Percentiles rank a stretch among this genome's conserved stretches.
Evolutionary conservation across 2,888 invertebrate species (phyloP).

Genomic region (Piscicola geometra): DNA sequence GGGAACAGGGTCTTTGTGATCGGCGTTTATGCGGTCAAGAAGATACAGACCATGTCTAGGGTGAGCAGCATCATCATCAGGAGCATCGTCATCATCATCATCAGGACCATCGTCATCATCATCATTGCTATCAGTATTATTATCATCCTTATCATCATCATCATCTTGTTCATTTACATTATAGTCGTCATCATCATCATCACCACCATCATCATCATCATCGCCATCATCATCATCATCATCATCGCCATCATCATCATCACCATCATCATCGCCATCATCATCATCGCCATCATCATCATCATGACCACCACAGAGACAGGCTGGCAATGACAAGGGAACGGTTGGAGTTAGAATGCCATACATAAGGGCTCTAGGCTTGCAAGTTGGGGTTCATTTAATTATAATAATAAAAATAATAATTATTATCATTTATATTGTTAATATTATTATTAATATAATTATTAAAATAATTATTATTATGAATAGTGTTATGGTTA

Average conservation of each 20-base stretch:
- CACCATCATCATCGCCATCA: slow-evolving; percentile 9
- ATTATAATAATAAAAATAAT: neutral
- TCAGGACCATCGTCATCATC: too few relatives aligned
- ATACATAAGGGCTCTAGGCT: slow-evolving; percentile 88
- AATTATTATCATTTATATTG: too few relatives aligned
- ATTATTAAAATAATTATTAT: too few relatives aligned
- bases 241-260: slow-evolving; percentile 25
- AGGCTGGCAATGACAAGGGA: slow-evolving; percentile 51
- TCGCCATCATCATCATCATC: slow-evolving; percentile 32
- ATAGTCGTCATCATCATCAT: neutral
- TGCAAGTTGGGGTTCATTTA: slow-evolving; percentile 59
- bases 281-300: slow-evolving; percentile 18
- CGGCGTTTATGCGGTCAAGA: slow-evolving; percentile 94
- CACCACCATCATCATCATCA: slow-evolving; percentile 28
- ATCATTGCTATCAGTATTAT: too few relatives aligned
- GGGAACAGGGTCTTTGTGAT: slow-evolving; percentile 88
- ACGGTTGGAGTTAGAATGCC: slow-evolving; percentile 84
- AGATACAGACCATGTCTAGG: slow-evolving; percentile 56
- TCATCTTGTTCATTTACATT: too few relatives aligned
- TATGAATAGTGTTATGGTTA: too few relatives aligned
- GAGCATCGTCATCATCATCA: too few relatives aligned
- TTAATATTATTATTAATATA: too few relatives aligned
- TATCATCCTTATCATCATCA: too few relatives aligned
- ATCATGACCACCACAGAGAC: neutral
- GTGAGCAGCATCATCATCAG: slow-evolving; percentile 2